Conservation (phyloP, 2,888 invertebrate species). For the Amorpha juglandis region DNA sequence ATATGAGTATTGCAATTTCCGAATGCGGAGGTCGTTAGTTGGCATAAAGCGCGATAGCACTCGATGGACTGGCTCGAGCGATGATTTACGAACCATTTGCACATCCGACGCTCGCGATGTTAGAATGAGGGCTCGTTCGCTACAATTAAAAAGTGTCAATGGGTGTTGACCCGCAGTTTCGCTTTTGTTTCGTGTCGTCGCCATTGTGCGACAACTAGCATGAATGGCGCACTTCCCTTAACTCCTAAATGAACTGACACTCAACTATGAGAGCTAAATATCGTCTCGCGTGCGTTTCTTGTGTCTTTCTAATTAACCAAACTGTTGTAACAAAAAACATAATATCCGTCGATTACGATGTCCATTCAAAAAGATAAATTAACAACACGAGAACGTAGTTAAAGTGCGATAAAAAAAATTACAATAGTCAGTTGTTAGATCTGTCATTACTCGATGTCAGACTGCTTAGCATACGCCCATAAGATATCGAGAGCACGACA, state of each 20-base stretch:
- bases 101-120: conserved; percentile 55
- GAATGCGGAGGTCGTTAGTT: conserved; percentile 68
- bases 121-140: conserved; percentile 47
- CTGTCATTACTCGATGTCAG: not conserved
- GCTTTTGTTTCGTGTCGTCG: conserved; percentile 48
- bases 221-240: conserved; percentile 52
- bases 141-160: conserved; percentile 62
- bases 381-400: not conserved
- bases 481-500: too few relatives aligned
- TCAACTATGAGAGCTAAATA: conserved; percentile 14
- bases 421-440: not conserved
- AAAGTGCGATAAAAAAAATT: not conserved
- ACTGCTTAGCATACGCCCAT: too few relatives aligned
- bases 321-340: conserved; percentile 2
- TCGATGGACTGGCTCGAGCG: conserved; percentile 53
- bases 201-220: conserved; percentile 46
- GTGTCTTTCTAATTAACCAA: not conserved
- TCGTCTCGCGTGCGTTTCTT: conserved; percentile 19
- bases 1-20: conserved; percentile 79
- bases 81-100: conserved; percentile 67
- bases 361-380: not conserved
- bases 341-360: conserved; percentile 7
- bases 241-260: conserved; percentile 28
- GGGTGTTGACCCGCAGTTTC: conserved; percentile 50
- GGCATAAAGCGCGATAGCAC: conserved; percentile 53